These are phyloP conservation scores for Plumapathes pennacea DNA, from an alignment of 92 coral and sea anemone species.

Conservation along the genomic window DNA sequence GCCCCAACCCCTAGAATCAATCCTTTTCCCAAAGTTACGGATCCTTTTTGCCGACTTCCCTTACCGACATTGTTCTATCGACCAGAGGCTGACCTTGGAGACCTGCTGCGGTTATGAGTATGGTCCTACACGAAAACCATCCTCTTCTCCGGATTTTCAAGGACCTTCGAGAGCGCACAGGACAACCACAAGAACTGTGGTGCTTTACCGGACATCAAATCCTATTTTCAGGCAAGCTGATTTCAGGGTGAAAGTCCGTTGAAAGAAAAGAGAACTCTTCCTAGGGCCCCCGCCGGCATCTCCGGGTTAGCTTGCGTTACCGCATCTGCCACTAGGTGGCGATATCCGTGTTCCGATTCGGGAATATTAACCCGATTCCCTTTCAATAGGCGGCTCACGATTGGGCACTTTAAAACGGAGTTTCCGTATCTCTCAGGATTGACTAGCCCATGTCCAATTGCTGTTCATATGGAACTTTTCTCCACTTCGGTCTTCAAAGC, in stretches of 20 bases:
- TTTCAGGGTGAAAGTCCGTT: conserved; percentile 36
- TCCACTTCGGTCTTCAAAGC: too few relatives aligned
- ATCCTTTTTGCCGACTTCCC: conserved; percentile 76
- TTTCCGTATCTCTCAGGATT: conserved; percentile 30
- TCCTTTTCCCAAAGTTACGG: conserved; percentile 76
- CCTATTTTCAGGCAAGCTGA: conserved; percentile 38
- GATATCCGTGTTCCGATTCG: conserved; percentile 28
- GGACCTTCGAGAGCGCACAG: conserved; percentile 57
- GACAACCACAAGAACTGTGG: conserved; percentile 43
- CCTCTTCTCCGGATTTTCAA: conserved; percentile 58
- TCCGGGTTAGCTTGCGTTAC: conserved; percentile 43
- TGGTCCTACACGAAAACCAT: conserved; percentile 43
- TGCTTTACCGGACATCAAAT: conserved; percentile 34
- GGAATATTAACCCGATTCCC: conserved; percentile 57
- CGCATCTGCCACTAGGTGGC: too few relatives aligned
- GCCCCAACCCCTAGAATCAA: conserved; percentile 61
- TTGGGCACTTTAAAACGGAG: conserved; percentile 21
- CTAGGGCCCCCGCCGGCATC: conserved; percentile 44
- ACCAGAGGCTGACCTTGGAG: conserved; percentile 84
- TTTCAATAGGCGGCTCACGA: conserved; percentile 34
- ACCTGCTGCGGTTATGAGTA: conserved; percentile 80
- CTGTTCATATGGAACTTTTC: conserved; percentile 59
- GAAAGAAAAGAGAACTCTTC: conserved; percentile 50
- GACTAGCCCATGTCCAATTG: too few relatives aligned
- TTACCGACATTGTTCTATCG: conserved; percentile 66